A percentile compares a stretch with the other conserved stretches of the same genome.
phyloP scores from a whole-genome alignment of 2,113 vertebrate genomes.

The Plestiodon gilberti region DNA sequence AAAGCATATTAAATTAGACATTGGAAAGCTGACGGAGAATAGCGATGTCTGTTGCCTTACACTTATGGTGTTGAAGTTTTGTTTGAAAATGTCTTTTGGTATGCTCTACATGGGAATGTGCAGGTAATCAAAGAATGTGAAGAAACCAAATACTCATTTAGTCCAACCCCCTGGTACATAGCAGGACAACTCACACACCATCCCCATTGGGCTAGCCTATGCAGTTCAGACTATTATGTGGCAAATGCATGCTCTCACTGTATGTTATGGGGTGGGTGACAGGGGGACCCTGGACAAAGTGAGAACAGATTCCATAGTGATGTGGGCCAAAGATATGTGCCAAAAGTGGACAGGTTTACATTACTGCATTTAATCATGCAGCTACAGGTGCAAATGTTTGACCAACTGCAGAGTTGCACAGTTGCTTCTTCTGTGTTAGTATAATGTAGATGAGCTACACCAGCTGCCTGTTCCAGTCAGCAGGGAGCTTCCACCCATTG shows the following conservation, averaged over 20 bases:
- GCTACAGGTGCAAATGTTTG: neutral
- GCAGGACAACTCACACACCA: neutral
- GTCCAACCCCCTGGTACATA: neutral
- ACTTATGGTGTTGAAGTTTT: constrained; percentile 21
- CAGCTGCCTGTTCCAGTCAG: neutral
- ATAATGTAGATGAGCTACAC: neutral
- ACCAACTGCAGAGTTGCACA: neutral
- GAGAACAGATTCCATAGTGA: neutral
- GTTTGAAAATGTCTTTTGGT: neutral
- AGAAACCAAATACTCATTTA: neutral
- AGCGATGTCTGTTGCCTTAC: neutral
- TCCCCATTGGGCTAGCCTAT: neutral
- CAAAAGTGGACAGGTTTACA: neutral
- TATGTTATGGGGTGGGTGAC: neutral
- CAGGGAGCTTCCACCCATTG: neutral
- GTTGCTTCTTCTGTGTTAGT: neutral
- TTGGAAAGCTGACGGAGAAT: constrained; percentile 16
- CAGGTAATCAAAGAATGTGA: neutral
- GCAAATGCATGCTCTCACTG: neutral
- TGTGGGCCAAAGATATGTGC: neutral
- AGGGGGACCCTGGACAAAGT: neutral
- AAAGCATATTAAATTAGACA: constrained; percentile 21
- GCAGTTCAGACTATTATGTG: neutral
- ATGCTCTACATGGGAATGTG: neutral
- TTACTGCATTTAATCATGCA: neutral